A percentile compares a stretch with the other conserved stretches of the same genome.
Conservation (phyloP, 2,888 invertebrate species). For the Tanypteryx hageni region DNA sequence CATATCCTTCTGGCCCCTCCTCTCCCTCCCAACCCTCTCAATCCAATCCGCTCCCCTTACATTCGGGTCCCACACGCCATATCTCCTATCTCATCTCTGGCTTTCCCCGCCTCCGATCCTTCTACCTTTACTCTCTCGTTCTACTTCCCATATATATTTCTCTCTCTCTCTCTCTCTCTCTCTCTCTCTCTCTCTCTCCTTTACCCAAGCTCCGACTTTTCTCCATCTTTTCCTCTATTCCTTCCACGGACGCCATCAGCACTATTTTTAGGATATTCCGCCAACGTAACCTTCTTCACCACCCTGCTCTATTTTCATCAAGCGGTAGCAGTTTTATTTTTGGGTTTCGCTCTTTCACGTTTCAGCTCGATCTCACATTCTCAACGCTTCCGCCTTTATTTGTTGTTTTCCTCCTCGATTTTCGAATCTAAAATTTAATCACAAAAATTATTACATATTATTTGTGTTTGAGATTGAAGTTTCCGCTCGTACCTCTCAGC, state of each 20-base stretch:
- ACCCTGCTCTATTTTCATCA: too few relatives aligned
- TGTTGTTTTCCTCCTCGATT: too few relatives aligned
- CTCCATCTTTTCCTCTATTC: not conserved
- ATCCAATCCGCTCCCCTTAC: slow-evolving; percentile 14
- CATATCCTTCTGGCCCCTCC: not conserved
- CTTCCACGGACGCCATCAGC: not conserved
- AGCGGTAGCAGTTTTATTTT: too few relatives aligned
- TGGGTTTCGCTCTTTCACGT: too few relatives aligned
- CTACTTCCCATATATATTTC: not conserved
- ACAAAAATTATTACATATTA: too few relatives aligned
- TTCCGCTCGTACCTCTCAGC: too few relatives aligned
- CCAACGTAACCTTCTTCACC: too few relatives aligned
- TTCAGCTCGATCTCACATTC: too few relatives aligned
- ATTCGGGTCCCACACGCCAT: not conserved
- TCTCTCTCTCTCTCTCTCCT: not conserved
- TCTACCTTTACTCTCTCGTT: not conserved
- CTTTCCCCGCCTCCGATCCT: not conserved
- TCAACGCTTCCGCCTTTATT: too few relatives aligned
- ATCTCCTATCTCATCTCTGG: slow-evolving; percentile 11
- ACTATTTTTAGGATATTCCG: too few relatives aligned
- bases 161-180: not conserved
- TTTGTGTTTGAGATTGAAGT: too few relatives aligned
- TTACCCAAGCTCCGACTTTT: not conserved
- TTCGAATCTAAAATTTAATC: too few relatives aligned
- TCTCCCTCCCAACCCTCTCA: not conserved